A percentile compares a stretch with the other conserved stretches of the same genome.
phyloP scores from a whole-genome alignment of 2,113 vertebrate species.

The Octodon degus region DNA sequence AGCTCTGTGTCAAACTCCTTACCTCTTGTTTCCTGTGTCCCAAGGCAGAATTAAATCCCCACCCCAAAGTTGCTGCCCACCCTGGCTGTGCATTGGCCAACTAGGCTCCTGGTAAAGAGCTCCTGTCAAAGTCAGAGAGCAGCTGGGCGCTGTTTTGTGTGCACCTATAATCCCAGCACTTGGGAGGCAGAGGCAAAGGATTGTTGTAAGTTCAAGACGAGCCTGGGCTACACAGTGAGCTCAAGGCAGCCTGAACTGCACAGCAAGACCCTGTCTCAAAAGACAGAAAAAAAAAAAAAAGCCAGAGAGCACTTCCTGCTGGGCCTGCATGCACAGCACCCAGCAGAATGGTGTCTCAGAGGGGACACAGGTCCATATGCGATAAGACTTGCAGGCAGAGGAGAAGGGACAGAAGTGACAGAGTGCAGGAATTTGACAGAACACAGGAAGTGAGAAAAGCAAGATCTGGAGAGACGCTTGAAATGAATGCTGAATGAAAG shows the following conservation, averaged over 20 bases:
- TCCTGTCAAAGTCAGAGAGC: background rate
- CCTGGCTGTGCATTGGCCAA: background rate
- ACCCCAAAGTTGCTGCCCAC: background rate
- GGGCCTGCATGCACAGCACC: background rate
- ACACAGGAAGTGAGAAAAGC: background rate
- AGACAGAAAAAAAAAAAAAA: background rate
- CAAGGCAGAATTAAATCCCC: background rate
- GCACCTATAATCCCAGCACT: too few relatives aligned
- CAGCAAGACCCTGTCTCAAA: too few relatives aligned
- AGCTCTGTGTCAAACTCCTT: background rate
- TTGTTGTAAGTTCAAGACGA: too few relatives aligned
- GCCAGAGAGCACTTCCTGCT: background rate
- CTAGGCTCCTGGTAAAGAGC: background rate
- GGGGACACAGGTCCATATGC: background rate
- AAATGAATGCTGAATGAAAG: background rate
- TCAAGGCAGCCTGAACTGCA: too few relatives aligned
- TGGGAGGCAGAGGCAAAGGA: too few relatives aligned
- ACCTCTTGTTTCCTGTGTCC: background rate
- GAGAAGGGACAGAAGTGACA: background rate
- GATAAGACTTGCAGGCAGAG: background rate
- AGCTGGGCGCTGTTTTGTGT: background rate
- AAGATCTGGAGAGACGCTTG: background rate
- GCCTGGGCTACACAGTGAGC: too few relatives aligned
- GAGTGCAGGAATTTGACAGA: background rate
- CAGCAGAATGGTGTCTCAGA: background rate